Percentiles rank a stretch among this genome's conserved stretches.
Evolutionary conservation across 2,888 invertebrate genomes (phyloP).

Genomic region (Osmoderma eremita): DNA sequence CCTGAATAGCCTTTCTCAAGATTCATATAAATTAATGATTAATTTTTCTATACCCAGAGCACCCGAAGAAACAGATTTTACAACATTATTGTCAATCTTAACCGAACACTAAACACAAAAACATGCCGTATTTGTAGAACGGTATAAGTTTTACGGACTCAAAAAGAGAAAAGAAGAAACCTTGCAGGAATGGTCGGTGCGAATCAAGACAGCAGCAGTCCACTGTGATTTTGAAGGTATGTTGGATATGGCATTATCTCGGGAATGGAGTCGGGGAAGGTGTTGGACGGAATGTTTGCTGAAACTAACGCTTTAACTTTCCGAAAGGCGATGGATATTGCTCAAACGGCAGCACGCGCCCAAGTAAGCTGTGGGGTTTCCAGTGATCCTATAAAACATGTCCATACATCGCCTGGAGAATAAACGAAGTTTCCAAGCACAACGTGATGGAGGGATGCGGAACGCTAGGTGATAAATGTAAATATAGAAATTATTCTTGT

Average conservation of each 20-base stretch:
- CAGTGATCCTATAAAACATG: too few species aligned
- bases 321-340: conserved; percentile 36
- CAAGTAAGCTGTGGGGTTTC: too few species aligned
- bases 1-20: too few species aligned
- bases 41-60: too few species aligned
- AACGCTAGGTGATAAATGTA: too few species aligned
- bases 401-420: too few species aligned
- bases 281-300: conserved; percentile 36
- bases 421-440: too few species aligned
- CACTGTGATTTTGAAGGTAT: conserved; percentile 42
- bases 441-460: too few species aligned
- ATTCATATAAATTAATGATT: too few species aligned
- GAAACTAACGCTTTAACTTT: conserved; percentile 22
- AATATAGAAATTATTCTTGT: too few species aligned
- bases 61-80: too few species aligned
- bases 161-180: not conserved
- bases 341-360: not conserved
- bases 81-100: too few species aligned
- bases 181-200: conserved; percentile 41
- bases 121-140: not conserved
- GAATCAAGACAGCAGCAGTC: conserved; percentile 42
- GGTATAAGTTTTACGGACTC: conserved; percentile 25
- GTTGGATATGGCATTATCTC: conserved; percentile 32
- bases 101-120: not conserved
- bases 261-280: conserved; percentile 36